A percentile compares a stretch with the other conserved stretches of the same genome.
These are phyloP conservation scores for Leptogaster cylindrica DNA, from an alignment of 2,888 invertebrate species.

Conservation along the genomic window DNA sequence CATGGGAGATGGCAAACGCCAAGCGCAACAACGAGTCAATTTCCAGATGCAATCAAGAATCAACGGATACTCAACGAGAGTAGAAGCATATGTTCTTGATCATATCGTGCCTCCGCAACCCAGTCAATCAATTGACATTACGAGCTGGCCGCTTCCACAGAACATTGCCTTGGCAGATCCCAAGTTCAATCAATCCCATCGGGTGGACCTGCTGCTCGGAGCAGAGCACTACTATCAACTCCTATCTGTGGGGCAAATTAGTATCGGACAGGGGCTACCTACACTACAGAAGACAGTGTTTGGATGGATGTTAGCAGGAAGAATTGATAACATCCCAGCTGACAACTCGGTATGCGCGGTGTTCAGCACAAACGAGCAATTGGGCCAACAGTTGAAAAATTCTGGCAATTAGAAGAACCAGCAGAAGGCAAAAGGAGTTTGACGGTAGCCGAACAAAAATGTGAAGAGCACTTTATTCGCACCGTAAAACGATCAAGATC, in stretches of 20 bases:
- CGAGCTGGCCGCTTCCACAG: neutral
- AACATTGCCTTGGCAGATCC: conserved; percentile 4
- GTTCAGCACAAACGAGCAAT: neutral
- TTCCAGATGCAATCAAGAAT: neutral
- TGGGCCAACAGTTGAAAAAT: neutral
- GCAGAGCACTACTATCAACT: neutral
- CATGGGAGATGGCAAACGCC: neutral
- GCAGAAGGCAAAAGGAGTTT: neutral
- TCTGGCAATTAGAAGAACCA: conserved; percentile 3
- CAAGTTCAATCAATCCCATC: neutral
- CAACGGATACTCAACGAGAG: neutral
- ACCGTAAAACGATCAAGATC: neutral
- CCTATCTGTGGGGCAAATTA: neutral
- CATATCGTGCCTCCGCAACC: neutral
- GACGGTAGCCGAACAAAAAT: neutral
- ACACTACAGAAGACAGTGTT: conserved; percentile 7
- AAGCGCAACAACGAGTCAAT: neutral
- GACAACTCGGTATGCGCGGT: neutral
- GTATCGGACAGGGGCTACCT: neutral
- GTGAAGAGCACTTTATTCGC: neutral
- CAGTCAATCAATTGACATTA: neutral
- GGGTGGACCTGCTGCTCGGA: neutral
- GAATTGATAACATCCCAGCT: neutral
- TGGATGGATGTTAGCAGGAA: neutral
- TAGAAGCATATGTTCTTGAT: neutral